Evolutionary conservation across 2,888 invertebrate genomes (phyloP), one percentile per base, ranked within the genome.

Genomic region (Metallyticus violacea): DNA sequence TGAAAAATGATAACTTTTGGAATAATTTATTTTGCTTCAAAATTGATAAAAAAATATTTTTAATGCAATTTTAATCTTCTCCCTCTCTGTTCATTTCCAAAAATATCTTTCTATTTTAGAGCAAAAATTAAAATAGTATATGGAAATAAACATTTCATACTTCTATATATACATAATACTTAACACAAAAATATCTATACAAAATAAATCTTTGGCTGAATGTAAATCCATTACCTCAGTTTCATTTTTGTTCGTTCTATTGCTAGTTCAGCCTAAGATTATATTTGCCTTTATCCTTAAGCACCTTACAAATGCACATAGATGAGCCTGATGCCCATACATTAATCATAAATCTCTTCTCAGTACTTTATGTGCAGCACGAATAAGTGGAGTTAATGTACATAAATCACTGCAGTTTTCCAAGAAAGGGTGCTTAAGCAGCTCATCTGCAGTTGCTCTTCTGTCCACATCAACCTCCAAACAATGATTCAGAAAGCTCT

Each of bases 351-450:
- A 85, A 62, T 79, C 87, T 79, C 96, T 96, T 89, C 95, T 95
- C 82, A 97, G 93, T 90, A 97, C 96, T 91, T 95, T 96, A 90
- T 97, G 97, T 80, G 99, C 99, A 83, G 98, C 98, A 91, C 95
- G 95, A 89, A 99, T 99, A 88, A 99, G 94, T 30, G 98, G 98
- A 87, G 96, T 96, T 62, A 99, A 93, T 0, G 97, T 96, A 85
- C 94, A 93, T 26, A 98, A 93, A 90, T 97, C 96, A 92, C 96
- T 96, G 85, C 97, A 95, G 89, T 96, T 95, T 78, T 94, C 92
- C 80, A 98, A 92, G 92, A 98, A 97, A 0, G 95, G 94, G 92
- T 98, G 97, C 1, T 92, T 91, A n/a, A 98, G 92, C 6, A 98
- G 93, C 90, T 97, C 95, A 7, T 94, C 94, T 0, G 98, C 96